Conservation (phyloP, 2,797 vertebrate species). For the Sphenodon punctatus region DNA sequence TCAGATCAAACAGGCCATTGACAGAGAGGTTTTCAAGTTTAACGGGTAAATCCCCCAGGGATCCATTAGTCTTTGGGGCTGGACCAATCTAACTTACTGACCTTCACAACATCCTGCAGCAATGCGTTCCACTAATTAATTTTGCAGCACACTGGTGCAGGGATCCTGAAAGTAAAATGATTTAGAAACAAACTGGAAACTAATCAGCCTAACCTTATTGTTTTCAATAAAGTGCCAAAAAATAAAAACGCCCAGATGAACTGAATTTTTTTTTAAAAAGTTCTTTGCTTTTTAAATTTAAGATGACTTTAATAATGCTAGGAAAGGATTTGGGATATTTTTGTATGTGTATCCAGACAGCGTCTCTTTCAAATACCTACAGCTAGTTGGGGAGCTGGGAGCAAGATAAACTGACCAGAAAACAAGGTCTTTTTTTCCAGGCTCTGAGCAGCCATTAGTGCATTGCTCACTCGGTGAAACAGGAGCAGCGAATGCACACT, state of each 20-base stretch:
- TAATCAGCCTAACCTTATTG: background rate
- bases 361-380: background rate
- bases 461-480: background rate
- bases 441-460: background rate
- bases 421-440: background rate
- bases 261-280: constrained; percentile 17
- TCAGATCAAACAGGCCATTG: no score
- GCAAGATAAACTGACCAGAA: no score
- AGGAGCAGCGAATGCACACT: background rate
- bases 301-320: background rate
- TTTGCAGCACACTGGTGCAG: background rate
- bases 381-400: accelerated
- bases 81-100: no score
- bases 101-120: no score
- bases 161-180: background rate
- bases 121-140: no score
- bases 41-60: no score
- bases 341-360: background rate
- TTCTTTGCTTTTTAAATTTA: background rate
- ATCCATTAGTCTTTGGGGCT: no score
- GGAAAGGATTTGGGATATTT: no score
- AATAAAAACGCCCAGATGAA: background rate
- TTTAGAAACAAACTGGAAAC: background rate
- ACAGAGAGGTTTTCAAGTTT: no score
- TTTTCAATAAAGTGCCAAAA: background rate